phyloP scores from a whole-genome alignment of 2,797 vertebrate genomes.

The Protosalanx chinensis region DNA sequence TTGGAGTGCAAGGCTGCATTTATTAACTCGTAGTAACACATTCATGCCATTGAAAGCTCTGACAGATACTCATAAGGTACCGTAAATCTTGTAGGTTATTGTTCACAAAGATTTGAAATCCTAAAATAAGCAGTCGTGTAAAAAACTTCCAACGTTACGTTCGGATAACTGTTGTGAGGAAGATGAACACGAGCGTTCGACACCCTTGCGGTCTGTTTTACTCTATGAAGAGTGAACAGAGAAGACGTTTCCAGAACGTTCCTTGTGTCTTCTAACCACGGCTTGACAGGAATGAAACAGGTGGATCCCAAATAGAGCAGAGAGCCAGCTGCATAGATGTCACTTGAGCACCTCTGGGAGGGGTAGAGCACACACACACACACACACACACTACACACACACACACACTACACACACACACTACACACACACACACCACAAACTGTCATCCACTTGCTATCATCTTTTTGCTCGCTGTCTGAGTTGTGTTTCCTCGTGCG shows the following conservation, averaged over 20 bases:
- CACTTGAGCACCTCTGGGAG: neutral
- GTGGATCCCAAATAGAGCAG: neutral
- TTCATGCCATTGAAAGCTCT: neutral
- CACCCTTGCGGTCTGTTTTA: too few relatives aligned
- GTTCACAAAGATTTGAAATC: neutral
- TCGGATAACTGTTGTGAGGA: too few relatives aligned
- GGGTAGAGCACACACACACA: too few relatives aligned
- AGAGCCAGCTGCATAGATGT: neutral
- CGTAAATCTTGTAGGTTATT: neutral
- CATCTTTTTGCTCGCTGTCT: neutral
- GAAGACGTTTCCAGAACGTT: too few relatives aligned
- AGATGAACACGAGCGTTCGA: too few relatives aligned
- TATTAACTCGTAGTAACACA: conserved; percentile 3
- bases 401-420: too few relatives aligned
- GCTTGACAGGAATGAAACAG: neutral
- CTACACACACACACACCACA: neutral
- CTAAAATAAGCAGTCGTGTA: too few relatives aligned
- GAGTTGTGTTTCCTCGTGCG: neutral
- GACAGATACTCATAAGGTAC: neutral
- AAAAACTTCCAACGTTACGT: neutral
- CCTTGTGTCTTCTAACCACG: too few relatives aligned
- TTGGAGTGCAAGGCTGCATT: neutral
- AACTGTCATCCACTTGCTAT: neutral
- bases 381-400: neutral
- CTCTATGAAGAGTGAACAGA: too few relatives aligned